A percentile compares a stretch with the other conserved stretches of the same genome.
Evolutionary conservation across 2,888 invertebrate genomes (phyloP).

Genomic region (Hipparchia semele): DNA sequence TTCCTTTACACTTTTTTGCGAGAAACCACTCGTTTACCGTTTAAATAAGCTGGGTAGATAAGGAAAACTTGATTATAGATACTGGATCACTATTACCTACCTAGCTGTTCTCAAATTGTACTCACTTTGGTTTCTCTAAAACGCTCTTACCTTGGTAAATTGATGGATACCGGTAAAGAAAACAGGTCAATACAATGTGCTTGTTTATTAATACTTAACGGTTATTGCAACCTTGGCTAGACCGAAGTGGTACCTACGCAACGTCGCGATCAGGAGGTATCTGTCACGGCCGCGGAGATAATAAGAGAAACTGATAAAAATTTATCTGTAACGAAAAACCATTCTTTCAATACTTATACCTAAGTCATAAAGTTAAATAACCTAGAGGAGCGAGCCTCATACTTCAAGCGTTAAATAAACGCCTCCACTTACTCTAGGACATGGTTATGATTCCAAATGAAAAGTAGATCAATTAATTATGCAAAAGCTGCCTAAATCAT

Average conservation of each 20-base stretch:
- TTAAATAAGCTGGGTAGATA: too few species aligned
- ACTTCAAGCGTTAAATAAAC: too few species aligned
- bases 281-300: neutral
- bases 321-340: constrained; percentile 7
- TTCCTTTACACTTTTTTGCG: too few species aligned
- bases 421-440: too few species aligned
- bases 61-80: too few species aligned
- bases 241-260: neutral
- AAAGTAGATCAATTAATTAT: too few species aligned
- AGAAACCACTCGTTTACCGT: too few species aligned
- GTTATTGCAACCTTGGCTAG: constrained; percentile 5
- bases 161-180: neutral
- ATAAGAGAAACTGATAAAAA: neutral
- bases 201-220: neutral
- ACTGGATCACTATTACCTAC: too few species aligned
- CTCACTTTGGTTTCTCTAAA: neutral
- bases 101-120: neutral
- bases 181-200: neutral
- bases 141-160: neutral
- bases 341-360: neutral
- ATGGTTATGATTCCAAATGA: too few species aligned
- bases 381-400: too few species aligned
- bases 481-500: too few species aligned
- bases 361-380: too few species aligned
- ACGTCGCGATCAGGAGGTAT: neutral